Evolutionary conservation across 2,113 vertebrate species (phyloP).

Genomic region (Dinomys branickii): DNA sequence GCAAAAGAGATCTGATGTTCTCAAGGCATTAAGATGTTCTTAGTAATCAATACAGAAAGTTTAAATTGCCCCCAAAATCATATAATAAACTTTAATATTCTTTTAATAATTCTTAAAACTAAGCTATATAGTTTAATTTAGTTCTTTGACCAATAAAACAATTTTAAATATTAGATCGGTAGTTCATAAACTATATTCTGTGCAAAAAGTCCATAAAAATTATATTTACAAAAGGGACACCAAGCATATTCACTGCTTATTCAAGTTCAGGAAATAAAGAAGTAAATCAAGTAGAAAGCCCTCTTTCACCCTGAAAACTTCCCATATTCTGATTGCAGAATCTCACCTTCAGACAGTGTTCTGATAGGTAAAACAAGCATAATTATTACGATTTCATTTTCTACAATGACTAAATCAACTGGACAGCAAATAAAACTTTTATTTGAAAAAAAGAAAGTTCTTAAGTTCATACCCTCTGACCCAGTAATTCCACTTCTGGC

Average conservation of each 20-base stretch:
- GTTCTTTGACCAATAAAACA: constrained; percentile 45
- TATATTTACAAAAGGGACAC: no score
- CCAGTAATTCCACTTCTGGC: constrained; percentile 77
- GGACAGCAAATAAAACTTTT: not conserved
- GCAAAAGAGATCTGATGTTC: not conserved
- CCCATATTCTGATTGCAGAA: constrained; percentile 40
- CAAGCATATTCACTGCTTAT: not conserved
- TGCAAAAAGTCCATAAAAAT: not conserved
- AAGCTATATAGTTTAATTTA: constrained; percentile 53
- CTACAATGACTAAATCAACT: constrained; percentile 43
- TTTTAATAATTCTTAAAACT: constrained; percentile 51
- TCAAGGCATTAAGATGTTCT: constrained; percentile 13
- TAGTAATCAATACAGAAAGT: constrained; percentile 12
- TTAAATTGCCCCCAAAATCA: constrained; percentile 19
- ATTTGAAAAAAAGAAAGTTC: constrained; percentile 5
- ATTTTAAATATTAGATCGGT: constrained; percentile 40
- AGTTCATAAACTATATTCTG: constrained; percentile 29
- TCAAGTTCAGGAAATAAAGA: constrained; percentile 44
- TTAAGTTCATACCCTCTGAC: constrained; percentile 76
- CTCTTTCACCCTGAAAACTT: not conserved
- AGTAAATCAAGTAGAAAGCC: constrained; percentile 14
- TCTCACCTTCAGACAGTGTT: constrained; percentile 28
- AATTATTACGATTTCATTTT: constrained; percentile 18
- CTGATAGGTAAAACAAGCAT: not conserved
- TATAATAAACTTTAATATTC: not conserved